Base-by-base conservation (phyloP, 1,140 invertebrate species). In the Planococcus citri region DNA sequence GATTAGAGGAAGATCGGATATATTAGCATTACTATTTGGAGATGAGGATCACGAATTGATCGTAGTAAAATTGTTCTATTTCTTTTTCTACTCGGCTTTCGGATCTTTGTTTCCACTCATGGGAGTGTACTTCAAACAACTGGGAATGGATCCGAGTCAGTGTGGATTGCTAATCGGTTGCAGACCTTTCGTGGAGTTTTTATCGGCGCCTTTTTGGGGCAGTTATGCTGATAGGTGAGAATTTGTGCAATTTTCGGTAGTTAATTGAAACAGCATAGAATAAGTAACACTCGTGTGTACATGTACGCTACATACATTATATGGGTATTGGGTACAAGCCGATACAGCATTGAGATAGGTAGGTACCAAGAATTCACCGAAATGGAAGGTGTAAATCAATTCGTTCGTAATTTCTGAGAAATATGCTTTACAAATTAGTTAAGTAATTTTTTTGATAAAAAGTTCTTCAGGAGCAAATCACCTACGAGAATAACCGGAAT, bases 61-160 rank as follows among this genome's bases (percentile, higher is more conserved):
- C 69, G 89, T 93, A 2, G 92, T 95, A 68, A 97, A 97, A 78
- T 89, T 91, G 0, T 99, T 99, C 79, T 99, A 99, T 78, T 98
- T 99, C 79, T 98, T 98, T 83, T 99, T 98, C 80, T 99, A 98
- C 77, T 95, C 96, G 1, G 96, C 97, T 0, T 99, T 99, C 75
- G 97, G 97, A 6, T 97, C 94, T 0, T 83, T 99, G 0, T 98
- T 98, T 77, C 97, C 97, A 0, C 80, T 99, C 27, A 93, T 99
- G 88, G 96, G 94, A 22, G 92, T 99, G 22, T 99, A 98, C 79
- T 99, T 99, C 82, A 98, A 93, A 78, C 94, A 97, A 80, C 89
- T 98, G 86, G 96, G 94, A 8, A 96, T 98, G 93, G 97, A 96
- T 79, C 89, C 95, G 0, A 88, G 88, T 4, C 95, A 98, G 78